Percentiles rank a stretch among this genome's conserved stretches.
Conservation (phyloP, 1,140 invertebrate genomes). For the Ceratosolen solmsi region DNA sequence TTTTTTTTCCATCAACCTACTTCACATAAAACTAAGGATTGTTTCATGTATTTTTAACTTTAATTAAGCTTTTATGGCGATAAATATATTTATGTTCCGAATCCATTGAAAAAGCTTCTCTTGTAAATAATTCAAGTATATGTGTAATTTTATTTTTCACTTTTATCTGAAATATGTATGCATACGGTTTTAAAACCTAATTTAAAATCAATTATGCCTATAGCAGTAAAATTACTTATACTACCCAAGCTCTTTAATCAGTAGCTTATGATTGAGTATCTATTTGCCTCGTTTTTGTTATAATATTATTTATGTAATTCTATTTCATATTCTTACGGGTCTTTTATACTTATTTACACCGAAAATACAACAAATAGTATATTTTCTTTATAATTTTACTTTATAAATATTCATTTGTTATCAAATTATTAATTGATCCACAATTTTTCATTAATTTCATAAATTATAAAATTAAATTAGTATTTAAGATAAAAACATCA, state of each 20-base stretch:
- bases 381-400: no score
- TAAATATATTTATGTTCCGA: constrained; percentile 47
- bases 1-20: constrained; percentile 7
- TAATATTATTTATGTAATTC: constrained; percentile 29
- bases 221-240: constrained; percentile 46
- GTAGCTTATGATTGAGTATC: constrained; percentile 35
- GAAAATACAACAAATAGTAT: no score
- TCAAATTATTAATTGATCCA: no score
- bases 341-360: no score
- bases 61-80: constrained; percentile 32
- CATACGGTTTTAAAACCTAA: constrained; percentile 36
- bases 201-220: no score
- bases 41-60: constrained; percentile 35
- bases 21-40: constrained; percentile 31
- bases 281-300: not conserved
- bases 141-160: not conserved
- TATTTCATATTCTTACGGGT: not conserved
- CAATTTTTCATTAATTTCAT: no score
- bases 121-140: not conserved
- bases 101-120: constrained; percentile 29
- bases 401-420: no score
- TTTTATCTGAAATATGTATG: not conserved
- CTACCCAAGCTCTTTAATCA: not conserved
- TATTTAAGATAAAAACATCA: no score
- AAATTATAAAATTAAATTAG: no score